A percentile compares a stretch with the other conserved stretches of the same genome.
phyloP scores from a whole-genome alignment of 2,113 vertebrate species.

The Struthidea cinerea region DNA sequence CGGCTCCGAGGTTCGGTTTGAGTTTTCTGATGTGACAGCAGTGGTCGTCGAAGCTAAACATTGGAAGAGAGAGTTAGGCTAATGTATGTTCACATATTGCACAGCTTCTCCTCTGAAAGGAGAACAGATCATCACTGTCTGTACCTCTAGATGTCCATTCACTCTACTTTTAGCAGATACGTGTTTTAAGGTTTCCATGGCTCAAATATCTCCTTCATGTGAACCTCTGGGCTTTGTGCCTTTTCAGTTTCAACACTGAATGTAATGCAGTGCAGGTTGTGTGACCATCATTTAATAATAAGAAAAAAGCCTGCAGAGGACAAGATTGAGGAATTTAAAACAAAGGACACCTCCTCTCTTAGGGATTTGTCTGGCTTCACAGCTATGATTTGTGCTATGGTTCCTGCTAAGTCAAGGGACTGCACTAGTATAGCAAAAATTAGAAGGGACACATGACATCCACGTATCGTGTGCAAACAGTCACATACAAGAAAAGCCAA shows the following conservation, averaged over 20 bases:
- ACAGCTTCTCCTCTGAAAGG: not conserved
- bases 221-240: not conserved
- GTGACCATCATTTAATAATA: not conserved
- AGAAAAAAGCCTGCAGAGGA: not conserved
- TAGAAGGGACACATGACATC: not conserved
- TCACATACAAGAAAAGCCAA: not conserved
- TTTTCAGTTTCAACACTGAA: not conserved
- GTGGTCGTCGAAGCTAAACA: constrained; percentile 86
- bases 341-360: not conserved
- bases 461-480: not conserved
- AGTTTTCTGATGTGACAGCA: constrained; percentile 91
- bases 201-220: not conserved
- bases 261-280: not conserved
- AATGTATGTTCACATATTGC: not conserved
- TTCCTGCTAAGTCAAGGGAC: not conserved
- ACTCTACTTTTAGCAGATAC: not conserved
- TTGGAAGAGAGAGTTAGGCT: constrained; percentile 2
- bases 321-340: not conserved
- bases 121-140: not conserved
- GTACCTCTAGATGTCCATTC: not conserved
- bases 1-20: constrained; percentile 84
- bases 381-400: accelerated
- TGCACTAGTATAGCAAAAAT: not conserved
- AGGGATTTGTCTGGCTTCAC: not conserved
- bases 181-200: not conserved